phyloP scores from a whole-genome alignment of 2,797 vertebrate species.

The Urosaurus nigricauda region DNA sequence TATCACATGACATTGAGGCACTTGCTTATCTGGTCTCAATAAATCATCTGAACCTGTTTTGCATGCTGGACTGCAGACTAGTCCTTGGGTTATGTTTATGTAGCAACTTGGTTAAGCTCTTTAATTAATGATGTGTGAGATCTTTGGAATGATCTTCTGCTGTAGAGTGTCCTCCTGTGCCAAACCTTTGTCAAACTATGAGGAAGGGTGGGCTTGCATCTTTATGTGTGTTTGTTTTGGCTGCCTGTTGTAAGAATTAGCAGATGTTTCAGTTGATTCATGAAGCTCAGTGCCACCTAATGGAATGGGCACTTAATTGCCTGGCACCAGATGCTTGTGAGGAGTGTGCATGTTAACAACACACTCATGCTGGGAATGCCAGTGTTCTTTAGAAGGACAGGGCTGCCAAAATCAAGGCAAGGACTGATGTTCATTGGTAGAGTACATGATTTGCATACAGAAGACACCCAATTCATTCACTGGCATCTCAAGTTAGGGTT shows the following conservation, averaged over 20 bases:
- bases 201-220: constrained; percentile 1
- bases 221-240: constrained; percentile 64
- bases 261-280: constrained; percentile 74
- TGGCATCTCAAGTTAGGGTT: background rate
- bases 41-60: constrained; percentile 32
- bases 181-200: constrained; percentile 52
- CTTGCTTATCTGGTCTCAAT: constrained; percentile 20
- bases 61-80: constrained; percentile 16
- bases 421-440: background rate
- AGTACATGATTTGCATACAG: background rate
- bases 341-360: constrained; percentile 32
- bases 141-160: constrained; percentile 19
- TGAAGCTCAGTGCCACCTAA: constrained; percentile 61
- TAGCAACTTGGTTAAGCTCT: constrained; percentile 25
- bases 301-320: constrained; percentile 71
- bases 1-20: background rate
- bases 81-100: constrained; percentile 48
- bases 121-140: constrained; percentile 66
- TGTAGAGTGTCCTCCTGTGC: constrained; percentile 29
- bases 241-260: constrained; percentile 71
- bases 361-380: constrained; percentile 48
- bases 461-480: background rate
- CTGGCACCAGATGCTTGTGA: constrained; percentile 70
- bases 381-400: background rate
- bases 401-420: background rate